These are phyloP conservation scores for Podarcis lilfordi DNA, from an alignment of 2,797 vertebrate species.

Conservation along the genomic window DNA sequence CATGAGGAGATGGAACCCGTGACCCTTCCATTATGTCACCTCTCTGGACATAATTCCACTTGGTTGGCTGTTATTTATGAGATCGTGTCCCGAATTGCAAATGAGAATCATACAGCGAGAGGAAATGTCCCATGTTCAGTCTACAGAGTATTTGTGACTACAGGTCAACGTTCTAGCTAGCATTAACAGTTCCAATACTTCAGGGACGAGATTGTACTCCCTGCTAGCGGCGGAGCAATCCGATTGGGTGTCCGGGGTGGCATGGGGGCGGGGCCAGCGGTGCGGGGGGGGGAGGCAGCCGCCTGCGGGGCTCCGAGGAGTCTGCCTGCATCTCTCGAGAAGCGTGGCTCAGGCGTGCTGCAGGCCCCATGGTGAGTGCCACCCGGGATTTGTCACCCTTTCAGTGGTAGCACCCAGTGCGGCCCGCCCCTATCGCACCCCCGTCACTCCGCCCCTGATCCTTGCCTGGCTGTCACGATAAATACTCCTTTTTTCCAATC, in stretches of 20 bases:
- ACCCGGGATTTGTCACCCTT: too few species aligned
- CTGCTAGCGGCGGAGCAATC: too few species aligned
- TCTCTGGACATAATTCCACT: neutral
- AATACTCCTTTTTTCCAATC: neutral
- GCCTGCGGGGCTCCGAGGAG: too few species aligned
- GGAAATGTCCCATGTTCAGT: neutral
- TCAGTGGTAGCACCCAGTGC: too few species aligned
- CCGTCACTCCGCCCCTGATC: neutral
- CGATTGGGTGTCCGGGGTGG: too few species aligned
- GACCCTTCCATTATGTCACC: neutral
- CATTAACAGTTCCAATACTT: neutral
- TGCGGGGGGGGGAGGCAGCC: too few species aligned
- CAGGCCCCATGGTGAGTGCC: too few species aligned
- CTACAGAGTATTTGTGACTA: neutral
- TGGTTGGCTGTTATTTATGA: neutral
- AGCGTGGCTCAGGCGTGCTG: too few species aligned
- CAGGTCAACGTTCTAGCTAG: neutral
- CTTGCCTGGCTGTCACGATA: neutral
- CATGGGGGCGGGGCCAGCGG: too few species aligned
- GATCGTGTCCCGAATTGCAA: neutral
- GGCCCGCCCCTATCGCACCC: too few species aligned
- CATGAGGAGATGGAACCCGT: too few species aligned
- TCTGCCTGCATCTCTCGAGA: too few species aligned
- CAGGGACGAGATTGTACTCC: neutral
- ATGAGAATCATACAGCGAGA: neutral